Evolutionary conservation across 2,888 invertebrate genomes (phyloP).

Genomic region (Rambutsinella grinnellia): DNA sequence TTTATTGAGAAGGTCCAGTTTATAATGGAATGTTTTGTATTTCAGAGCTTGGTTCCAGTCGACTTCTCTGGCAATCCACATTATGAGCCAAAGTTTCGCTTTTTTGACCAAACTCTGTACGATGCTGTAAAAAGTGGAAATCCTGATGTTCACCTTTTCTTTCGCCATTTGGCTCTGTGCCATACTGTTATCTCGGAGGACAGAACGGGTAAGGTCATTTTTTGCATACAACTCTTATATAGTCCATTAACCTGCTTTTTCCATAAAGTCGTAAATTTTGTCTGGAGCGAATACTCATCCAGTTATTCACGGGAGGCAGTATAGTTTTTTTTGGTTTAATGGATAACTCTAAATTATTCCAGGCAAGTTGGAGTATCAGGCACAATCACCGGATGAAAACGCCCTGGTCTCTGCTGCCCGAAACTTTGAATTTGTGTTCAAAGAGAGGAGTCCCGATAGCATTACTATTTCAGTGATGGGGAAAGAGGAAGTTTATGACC

Average conservation of each 20-base stretch:
- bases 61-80: constrained; percentile 97
- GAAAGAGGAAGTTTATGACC: constrained; percentile 79
- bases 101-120: constrained; percentile 89
- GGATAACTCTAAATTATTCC: too few relatives aligned
- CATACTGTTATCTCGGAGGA: constrained; percentile 99
- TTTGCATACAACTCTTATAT: background rate
- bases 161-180: constrained; percentile 92
- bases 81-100: constrained; percentile 92
- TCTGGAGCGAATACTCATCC: background rate
- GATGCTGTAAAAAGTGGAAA: constrained; percentile 85
- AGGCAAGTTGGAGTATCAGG: constrained; percentile 84
- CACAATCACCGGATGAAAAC: constrained; percentile 98
- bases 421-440: constrained; percentile 99
- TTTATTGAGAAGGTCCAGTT: too few relatives aligned
- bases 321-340: constrained; percentile 15
- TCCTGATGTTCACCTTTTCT: constrained; percentile 85
- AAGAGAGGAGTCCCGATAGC: constrained; percentile 90
- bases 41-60: constrained; percentile 81
- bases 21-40: constrained; percentile 44
- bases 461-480: constrained; percentile 88
- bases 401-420: constrained; percentile 97
- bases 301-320: background rate
- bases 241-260: background rate
- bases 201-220: constrained; percentile 75
- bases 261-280: background rate